Evolutionary conservation across 2,797 vertebrate species (phyloP).

Genomic region (Pseudochirops corinnae): DNA sequence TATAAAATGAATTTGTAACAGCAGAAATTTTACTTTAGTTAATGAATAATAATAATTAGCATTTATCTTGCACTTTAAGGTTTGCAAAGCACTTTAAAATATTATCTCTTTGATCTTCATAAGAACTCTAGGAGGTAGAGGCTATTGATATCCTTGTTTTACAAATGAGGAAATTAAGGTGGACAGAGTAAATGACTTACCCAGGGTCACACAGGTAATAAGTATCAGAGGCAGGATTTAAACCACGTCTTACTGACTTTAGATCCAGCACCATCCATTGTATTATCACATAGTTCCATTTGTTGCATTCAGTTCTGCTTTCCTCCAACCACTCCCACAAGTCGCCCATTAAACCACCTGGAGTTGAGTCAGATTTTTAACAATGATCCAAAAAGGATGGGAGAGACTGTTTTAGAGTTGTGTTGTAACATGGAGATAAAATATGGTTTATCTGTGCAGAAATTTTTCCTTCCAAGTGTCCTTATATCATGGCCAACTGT

Average conservation of each 20-base stretch:
- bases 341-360: neutral
- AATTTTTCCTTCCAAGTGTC: conserved; percentile 8
- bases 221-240: neutral
- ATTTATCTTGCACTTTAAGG: neutral
- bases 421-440: conserved; percentile 42
- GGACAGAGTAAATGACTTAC: neutral
- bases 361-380: conserved; percentile 13
- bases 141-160: neutral
- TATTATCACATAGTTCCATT: neutral
- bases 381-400: conserved; percentile 31
- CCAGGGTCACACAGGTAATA: neutral
- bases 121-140: neutral
- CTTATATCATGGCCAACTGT: conserved; percentile 18
- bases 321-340: conserved; percentile 29
- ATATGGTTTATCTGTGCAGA: conserved; percentile 11
- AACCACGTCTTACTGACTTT: neutral
- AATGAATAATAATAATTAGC: neutral
- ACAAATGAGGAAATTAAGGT: neutral
- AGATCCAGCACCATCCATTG: neutral
- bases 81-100: neutral
- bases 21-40: neutral
- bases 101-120: neutral
- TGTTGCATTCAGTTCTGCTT: neutral
- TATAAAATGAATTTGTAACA: conserved; percentile 34
- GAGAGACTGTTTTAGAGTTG: conserved; percentile 39